Evolutionary conservation across 2,797 vertebrate genomes (phyloP), one percentile per base, ranked within the genome.

Genomic region (Varecia variegata): DNA sequence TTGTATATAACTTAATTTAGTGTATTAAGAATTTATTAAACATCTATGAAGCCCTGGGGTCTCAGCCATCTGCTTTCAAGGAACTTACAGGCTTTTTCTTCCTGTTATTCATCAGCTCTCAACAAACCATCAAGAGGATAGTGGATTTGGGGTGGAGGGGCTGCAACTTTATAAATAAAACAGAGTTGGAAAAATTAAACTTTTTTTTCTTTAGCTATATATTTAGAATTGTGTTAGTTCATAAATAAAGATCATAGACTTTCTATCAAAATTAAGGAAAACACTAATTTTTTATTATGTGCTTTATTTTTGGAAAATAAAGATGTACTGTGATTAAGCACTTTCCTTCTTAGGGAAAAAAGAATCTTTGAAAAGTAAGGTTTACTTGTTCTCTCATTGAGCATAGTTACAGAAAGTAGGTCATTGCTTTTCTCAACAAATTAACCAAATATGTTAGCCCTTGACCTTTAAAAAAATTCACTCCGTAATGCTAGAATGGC

Each of bases 371-470:
- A 71, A 95, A 94, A 95, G 40, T 93, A 92, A 71, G 5, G 2
- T 80, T 95, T 47, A 80, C 60, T 88, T 95, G 23, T 93, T 90
- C 58, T 92, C 17, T 88, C 50, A 54, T 12, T 62, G 45, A 93
- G 14, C 54, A 94, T 92, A 85, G 62, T 62, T 86, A 52, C 50
- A 74, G n/a, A 88, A 97, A 97, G 70, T 95, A 97, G 88, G 85
- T 90, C 90, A 96, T 68, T 95, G 68, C 54, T 95, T 97, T 94
- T 27, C 74, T 90, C 79, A 84, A 45, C 58, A 97, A 95, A 95
- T 97, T 95, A 95, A 95, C 43, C 95, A 95, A 97, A 95, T 91
- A 83, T 80, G 50, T 96, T 96, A 93, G 73, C 15, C 85, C 38
- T 97, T 97, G 82, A 95, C 71, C 65, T 77, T 94, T 32, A 38